Evolutionary conservation across 2,888 invertebrate species (phyloP).

Genomic region (Heteropelma amictum): DNA sequence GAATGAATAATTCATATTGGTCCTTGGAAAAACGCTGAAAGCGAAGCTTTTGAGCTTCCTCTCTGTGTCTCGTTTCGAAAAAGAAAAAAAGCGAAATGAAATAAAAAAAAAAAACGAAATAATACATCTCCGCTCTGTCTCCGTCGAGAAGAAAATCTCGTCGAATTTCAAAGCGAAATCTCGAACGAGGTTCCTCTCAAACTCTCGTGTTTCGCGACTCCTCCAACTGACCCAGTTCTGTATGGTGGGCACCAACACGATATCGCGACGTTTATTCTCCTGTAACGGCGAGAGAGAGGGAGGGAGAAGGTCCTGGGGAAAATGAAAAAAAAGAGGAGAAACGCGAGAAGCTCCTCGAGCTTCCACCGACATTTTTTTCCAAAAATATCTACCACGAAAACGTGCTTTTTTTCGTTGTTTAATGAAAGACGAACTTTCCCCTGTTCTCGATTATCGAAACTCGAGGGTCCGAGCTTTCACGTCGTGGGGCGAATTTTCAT

Average conservation of each 20-base stretch:
- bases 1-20: conserved; percentile 50
- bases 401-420: too few relatives aligned
- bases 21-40: conserved; percentile 10
- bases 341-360: too few relatives aligned
- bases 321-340: too few relatives aligned
- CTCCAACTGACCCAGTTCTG: conserved; percentile 57
- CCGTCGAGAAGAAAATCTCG: conserved; percentile 16
- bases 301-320: too few relatives aligned
- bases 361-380: too few relatives aligned
- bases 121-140: conserved; percentile 7
- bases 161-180: conserved; percentile 48
- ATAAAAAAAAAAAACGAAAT: not conserved
- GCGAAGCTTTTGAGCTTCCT: not conserved
- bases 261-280: conserved; percentile 44
- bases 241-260: conserved; percentile 10
- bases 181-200: conserved; percentile 42
- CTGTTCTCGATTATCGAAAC: too few relatives aligned
- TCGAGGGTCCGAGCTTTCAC: too few relatives aligned
- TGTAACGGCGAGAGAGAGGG: not conserved
- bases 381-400: too few relatives aligned
- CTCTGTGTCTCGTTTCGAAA: conserved; percentile 20
- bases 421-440: too few relatives aligned
- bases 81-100: not conserved
- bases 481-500: too few relatives aligned
- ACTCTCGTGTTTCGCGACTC: not conserved